Evolutionary conservation across 2,888 invertebrate genomes (phyloP).

Genomic region (Meiosimyza platycephala): DNA sequence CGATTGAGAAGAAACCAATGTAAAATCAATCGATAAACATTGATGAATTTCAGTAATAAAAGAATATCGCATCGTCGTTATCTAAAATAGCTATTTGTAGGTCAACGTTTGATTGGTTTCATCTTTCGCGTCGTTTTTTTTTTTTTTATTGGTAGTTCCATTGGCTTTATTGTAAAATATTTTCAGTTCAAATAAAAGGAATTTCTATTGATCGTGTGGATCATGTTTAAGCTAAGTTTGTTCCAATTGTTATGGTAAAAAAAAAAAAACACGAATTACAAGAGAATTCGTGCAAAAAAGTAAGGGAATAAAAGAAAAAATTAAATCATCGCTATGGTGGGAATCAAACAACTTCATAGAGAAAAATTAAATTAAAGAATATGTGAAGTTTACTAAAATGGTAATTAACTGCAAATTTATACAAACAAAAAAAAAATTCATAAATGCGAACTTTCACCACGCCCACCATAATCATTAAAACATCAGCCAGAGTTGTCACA

Average conservation of each 20-base stretch:
- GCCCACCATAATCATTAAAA: background rate
- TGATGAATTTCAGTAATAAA: constrained; percentile 20
- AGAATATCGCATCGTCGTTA: background rate
- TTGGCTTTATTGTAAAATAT: background rate
- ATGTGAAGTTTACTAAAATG: background rate
- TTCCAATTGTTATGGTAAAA: constrained; percentile 15
- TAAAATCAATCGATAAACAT: constrained; percentile 8
- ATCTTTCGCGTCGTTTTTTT: background rate
- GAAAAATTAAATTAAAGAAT: background rate
- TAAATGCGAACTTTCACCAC: constrained; percentile 22
- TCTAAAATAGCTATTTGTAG: background rate
- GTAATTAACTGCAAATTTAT: constrained; percentile 15
- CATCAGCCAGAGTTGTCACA: too few relatives aligned
- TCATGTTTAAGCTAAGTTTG: constrained; percentile 14
- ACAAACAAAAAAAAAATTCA: background rate
- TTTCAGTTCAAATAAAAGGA: background rate
- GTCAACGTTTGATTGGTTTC: background rate
- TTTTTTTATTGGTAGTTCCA: background rate
- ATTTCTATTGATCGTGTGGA: constrained; percentile 9
- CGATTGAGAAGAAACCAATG: constrained; percentile 3
- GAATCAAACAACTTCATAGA: background rate
- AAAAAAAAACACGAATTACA: constrained; percentile 6
- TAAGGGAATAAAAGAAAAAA: background rate
- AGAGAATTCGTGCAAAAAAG: constrained; percentile 8
- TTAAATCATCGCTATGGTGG: background rate